A percentile compares a stretch with the other conserved stretches of the same genome.
Conservation (phyloP, 2,113 vertebrate species). For the Petaurus breviceps region DNA sequence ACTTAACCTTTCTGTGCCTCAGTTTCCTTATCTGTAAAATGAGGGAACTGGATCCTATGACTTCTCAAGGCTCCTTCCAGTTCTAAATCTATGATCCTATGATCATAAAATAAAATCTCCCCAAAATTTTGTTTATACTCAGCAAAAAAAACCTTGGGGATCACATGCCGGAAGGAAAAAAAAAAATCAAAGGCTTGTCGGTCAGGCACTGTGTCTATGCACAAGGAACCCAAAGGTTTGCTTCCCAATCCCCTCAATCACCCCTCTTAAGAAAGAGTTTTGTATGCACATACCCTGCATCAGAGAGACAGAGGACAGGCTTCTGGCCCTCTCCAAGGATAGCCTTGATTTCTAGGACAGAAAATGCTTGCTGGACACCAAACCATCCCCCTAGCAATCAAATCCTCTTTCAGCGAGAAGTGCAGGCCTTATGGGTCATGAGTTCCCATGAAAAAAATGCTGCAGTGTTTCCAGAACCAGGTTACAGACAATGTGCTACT, state of each 20-base stretch:
- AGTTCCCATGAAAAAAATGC: conserved; percentile 69
- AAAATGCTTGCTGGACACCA: conserved; percentile 56
- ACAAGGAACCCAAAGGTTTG: conserved; percentile 46
- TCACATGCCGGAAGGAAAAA: conserved; percentile 22
- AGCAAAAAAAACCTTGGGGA: conserved; percentile 25
- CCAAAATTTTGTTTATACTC: conserved; percentile 40
- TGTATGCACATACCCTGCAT: conserved; percentile 45
- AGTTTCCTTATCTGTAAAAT: neutral
- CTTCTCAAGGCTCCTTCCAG: neutral
- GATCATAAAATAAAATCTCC: conserved; percentile 43
- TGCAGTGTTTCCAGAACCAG: conserved; percentile 77
- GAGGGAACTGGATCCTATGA: neutral
- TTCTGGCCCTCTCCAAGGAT: conserved; percentile 60
- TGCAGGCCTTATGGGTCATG: conserved; percentile 76
- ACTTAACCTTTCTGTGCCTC: neutral
- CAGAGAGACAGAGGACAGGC: conserved; percentile 60
- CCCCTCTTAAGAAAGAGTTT: conserved; percentile 43
- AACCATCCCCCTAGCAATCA: conserved; percentile 64
- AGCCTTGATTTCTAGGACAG: conserved; percentile 76
- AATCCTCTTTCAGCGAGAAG: conserved; percentile 71
- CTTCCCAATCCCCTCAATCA: conserved; percentile 18
- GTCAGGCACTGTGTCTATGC: conserved; percentile 20
- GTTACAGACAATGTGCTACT: conserved; percentile 65
- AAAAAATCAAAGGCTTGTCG: conserved; percentile 52
- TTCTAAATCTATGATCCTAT: neutral